phyloP scores from a whole-genome alignment of 2,113 vertebrate genomes.

The Eretmochelys imbricata region DNA sequence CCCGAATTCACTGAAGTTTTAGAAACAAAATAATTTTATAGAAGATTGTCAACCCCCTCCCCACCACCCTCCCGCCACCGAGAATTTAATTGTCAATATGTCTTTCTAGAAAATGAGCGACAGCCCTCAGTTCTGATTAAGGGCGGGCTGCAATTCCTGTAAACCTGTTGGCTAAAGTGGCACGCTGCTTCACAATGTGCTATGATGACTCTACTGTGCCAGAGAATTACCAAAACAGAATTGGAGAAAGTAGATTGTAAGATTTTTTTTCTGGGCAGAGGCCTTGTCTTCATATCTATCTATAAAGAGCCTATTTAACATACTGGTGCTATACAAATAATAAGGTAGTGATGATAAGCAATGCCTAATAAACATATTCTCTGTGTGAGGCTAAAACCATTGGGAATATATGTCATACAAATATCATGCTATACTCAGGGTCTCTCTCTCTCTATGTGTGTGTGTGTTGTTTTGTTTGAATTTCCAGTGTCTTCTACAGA shows the following conservation, averaged over 20 bases:
- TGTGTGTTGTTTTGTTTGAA: neutral
- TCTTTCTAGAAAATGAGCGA: conserved; percentile 22
- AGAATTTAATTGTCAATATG: conserved; percentile 1
- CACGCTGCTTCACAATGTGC: neutral
- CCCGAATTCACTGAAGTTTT: neutral
- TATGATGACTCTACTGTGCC: neutral
- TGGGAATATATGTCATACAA: rapidly evolving
- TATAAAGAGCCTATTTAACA: neutral
- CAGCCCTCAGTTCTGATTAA: neutral
- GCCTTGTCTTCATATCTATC: neutral
- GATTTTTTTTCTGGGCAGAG: neutral
- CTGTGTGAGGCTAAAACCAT: neutral
- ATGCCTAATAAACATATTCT: neutral
- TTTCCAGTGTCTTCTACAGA: neutral
- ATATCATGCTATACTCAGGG: neutral
- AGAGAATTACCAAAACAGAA: neutral
- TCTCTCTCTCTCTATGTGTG: neutral
- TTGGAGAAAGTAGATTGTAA: neutral
- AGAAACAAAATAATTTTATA: neutral
- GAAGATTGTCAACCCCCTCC: neutral
- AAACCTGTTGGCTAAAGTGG: neutral
- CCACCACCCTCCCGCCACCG: neutral
- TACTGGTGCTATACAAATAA: neutral
- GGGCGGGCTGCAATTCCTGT: conserved; percentile 2
- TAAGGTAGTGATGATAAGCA: neutral